Base-by-base conservation (phyloP, 1,140 invertebrate species). In the Harpegnathos saltator region DNA sequence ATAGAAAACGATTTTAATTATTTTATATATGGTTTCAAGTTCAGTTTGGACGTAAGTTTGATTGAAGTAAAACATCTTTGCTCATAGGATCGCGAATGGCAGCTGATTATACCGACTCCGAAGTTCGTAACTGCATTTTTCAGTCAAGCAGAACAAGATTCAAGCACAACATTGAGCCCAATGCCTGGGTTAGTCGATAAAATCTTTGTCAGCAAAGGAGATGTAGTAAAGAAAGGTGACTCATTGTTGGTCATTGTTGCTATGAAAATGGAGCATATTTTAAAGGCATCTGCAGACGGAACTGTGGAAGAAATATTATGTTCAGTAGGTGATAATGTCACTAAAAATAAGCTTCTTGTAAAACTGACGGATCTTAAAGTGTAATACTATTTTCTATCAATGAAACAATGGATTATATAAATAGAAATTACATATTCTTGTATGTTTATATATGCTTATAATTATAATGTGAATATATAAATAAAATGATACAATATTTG, bases 261-360 rank as follows among this genome's bases (percentile, higher is more conserved):
- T 11, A 99, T 99, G 99, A 99, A 99, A 95, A 99, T 99, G 99
- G 99, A 99, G 96, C 97, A 99, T 93, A 96, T 98, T 1, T 96
- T 99, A 3, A 97, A 97, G 90, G 97, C 98, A 7, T 96, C 96
- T 12, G 95, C 95, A 33, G 95, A 97, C 91, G 98, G 97, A 52
- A 95, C 95, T 3, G 95, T 99, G 14, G 96, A 97, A 65, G 96
- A 96, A 2, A 94, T 99, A 56, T 94, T 96, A 0, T 97, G 96
- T 89, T 96, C 96, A 75, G 93, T 95, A 82, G 98, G 98, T 7
- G 97, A 98, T 78, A 98, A 96, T 85, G 97, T 99, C 11, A 93
- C 96, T 1, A 99, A 99, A 93, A 96, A 97, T 87, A 94, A 95
- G 68, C 88, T 95, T 50, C 93, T 97, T 1, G 93, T 97, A 3